Evolutionary conservation across 2,797 vertebrate species (phyloP), one percentile per base, ranked within the genome.

Genomic region (Sternotherus odoratus): DNA sequence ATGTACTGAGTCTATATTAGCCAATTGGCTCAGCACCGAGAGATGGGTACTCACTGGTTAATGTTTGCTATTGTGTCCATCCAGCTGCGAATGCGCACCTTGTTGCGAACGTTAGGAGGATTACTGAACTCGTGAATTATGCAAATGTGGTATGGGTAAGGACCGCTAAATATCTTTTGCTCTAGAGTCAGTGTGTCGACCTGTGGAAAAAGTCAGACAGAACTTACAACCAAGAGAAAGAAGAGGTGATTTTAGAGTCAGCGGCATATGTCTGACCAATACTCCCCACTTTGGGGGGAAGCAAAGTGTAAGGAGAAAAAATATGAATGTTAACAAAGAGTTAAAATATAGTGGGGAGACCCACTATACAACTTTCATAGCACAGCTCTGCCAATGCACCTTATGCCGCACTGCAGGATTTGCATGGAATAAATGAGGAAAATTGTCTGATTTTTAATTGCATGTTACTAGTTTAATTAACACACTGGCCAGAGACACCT

Each of bases 51-150:
- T 99, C 97, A 99, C 99, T 99, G 99, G 97, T 99, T 99, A 97
- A 99, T 99, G 97, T 99, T 99, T 83, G 99, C 99, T 81, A 99
- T 99, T 1, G 99, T 99, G 98, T 99, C 99, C 99, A 99, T 99
- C 99, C 99, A 99, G 96, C 99, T 99, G 51, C 99, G 98, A 91
- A 99, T 98, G 72, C 99, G 99, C 93, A 99, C 99, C 95, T 99
- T 99, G 97, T 99, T 99, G 85, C 99, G 98, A 56, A 99, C 99
- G 33, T 99, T 99, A 85, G 99, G 99, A 3, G 99, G 99, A 91
- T 99, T 99, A 96, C 99, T 99, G 98, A 99, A 99, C 88, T 99
- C 99, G 28, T 99, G 99, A 93, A 99, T 99, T 33, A 99, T 98
- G 57, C 99, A 99, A 17, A 99, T 99, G 93, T 99, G 99, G 94